Conservation (phyloP, 1,140 invertebrate genomes). For the silkworm (Bombyx mori) region ASM3026992v2 NC_085124.1:12096001-12096500, state of each 20-base stretch:
- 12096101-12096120: constrained; percentile 41
- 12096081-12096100: constrained; percentile 33
- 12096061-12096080: constrained; percentile 41
- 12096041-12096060: constrained; percentile 38
- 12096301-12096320: constrained; percentile 8
- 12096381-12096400: no score
- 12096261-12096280: constrained; percentile 6
- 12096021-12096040: constrained; percentile 34
- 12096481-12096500: no score
- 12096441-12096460: no score
- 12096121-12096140: constrained; percentile 39
- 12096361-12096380: no score
- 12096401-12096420: no score
- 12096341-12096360: no score
- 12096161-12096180: constrained; percentile 35
- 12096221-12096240: constrained; percentile 13
- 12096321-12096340: neutral
- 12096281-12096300: constrained; percentile 12
- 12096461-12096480: no score
- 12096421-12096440: no score
- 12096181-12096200: constrained; percentile 44
- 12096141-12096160: constrained; percentile 24
- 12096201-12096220: constrained; percentile 17
- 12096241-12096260: constrained; percentile 14
- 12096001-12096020: constrained; percentile 36